Evolutionary conservation across 2,113 vertebrate species (phyloP), one percentile per base, ranked within the genome.

Genomic region (Typhlomys cinereus): DNA sequence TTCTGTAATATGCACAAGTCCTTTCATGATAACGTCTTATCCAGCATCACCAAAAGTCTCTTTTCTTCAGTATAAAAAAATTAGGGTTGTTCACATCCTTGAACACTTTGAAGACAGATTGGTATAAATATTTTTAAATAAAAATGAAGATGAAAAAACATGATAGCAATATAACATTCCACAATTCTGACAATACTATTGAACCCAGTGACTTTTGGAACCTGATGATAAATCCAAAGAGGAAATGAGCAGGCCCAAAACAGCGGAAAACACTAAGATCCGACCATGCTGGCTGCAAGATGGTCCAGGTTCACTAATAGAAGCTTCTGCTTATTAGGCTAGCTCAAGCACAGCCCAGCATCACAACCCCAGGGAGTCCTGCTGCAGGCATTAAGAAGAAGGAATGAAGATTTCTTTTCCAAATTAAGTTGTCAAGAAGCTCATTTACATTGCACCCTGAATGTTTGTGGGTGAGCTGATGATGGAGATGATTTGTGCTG

Each of bases 371-470:
- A 61, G 69, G 93, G 96, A 97, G 90, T 61, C 95, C 70, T 75
- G 95, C 90, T 10, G 41, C 9, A 96, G 93, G 54, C 11, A 64
- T 54, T 79, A 86, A 46, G 61, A 89, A 84, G n/a, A 82, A 75
- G 10, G 81, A 94, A 97, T 34, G 88, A 89, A 97, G 85, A 66
- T 95, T 95, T 84, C 89, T 87, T 93, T 90, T n/a, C 34, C 71
- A 92, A 81, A 86, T 95, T 75, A 97, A 94, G 89, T 85, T 97
- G 89, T 95, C 96, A 95, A 17, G 70, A 31, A 96, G 73, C 88
- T 62, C 82, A 62, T 81, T 96, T 97, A 87, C 36, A 46, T 62
- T 46, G 82, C 83, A 92, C 80, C 83, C 36, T 39, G 52, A 88
- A 74, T 36, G 52, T 17, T 5, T 44, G 91, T 75, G 34, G 91